Conservation (phyloP, 2,888 invertebrate genomes). For the Eupithecia tripunctaria region DNA sequence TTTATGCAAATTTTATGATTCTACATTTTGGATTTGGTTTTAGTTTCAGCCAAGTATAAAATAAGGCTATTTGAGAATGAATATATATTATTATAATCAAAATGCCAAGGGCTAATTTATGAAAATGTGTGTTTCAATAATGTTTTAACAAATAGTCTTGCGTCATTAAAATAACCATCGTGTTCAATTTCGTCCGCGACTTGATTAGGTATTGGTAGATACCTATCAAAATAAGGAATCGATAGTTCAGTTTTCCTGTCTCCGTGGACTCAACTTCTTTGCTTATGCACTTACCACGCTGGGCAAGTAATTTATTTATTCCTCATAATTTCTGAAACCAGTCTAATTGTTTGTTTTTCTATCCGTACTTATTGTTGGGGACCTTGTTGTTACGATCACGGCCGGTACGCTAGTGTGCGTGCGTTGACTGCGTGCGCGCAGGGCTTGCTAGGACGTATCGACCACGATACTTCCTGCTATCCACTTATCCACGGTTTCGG, state of each 20-base stretch:
- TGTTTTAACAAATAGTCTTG: background rate
- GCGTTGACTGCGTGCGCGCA: slow-evolving; percentile 50
- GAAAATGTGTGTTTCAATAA: background rate
- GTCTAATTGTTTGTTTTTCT: slow-evolving; percentile 52
- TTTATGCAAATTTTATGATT: slow-evolving; percentile 12
- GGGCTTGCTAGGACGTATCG: slow-evolving; percentile 76
- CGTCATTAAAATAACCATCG: background rate
- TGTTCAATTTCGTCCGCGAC: background rate
- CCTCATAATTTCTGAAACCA: background rate
- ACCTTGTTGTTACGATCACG: slow-evolving; percentile 82
- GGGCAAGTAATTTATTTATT: background rate
- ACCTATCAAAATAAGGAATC: background rate
- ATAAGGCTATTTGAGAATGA: background rate
- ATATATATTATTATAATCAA: background rate
- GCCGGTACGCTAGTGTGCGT: slow-evolving; percentile 51
- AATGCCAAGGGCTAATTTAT: background rate
- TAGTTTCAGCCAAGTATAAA: background rate
- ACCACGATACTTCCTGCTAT: slow-evolving; percentile 75
- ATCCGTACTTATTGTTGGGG: slow-evolving; percentile 62
- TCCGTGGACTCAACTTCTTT: background rate
- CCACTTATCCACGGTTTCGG: slow-evolving; percentile 65
- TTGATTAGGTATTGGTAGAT: too few relatives aligned
- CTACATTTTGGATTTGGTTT: slow-evolving; percentile 2
- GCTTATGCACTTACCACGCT: background rate
- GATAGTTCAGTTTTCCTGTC: background rate